Evolutionary conservation across 1,140 invertebrate genomes (phyloP).

Genomic region (Zaprionus ghesquierei): DNA sequence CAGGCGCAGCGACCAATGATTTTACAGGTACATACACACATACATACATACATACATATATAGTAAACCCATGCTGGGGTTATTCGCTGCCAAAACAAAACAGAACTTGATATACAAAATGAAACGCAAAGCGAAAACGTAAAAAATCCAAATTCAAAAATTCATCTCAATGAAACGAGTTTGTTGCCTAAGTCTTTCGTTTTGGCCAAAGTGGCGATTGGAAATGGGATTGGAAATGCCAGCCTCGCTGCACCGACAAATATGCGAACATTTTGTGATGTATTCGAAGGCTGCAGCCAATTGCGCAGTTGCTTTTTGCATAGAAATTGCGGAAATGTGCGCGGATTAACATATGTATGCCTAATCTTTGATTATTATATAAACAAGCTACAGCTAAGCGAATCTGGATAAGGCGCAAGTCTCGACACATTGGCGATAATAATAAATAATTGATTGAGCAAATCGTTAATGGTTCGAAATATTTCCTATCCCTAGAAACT

Average conservation of each 20-base stretch:
- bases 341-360: background rate
- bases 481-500: background rate
- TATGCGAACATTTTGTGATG: background rate
- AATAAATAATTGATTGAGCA: background rate
- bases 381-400: background rate
- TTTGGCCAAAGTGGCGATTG: slow-evolving; percentile 33
- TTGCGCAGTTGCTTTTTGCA: slow-evolving; percentile 9
- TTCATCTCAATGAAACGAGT: slow-evolving; percentile 32
- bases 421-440: background rate
- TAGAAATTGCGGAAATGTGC: slow-evolving; percentile 14
- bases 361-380: background rate
- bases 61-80: slow-evolving; percentile 10
- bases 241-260: slow-evolving; percentile 3
- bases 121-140: slow-evolving; percentile 9
- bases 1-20: slow-evolving; percentile 33
- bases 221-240: slow-evolving; percentile 38
- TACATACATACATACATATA: slow-evolving; percentile 2
- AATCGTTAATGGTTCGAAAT: background rate
- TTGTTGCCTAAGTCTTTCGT: slow-evolving; percentile 71
- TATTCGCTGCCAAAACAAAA: slow-evolving; percentile 35
- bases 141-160: slow-evolving; percentile 29
- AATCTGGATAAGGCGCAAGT: background rate
- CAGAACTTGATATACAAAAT: slow-evolving; percentile 72
- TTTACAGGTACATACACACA: slow-evolving; percentile 50
- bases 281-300: slow-evolving; percentile 18